Base-by-base conservation (phyloP, 64 coral and sea anemone genomes). In the Porites australiensis region DNA sequence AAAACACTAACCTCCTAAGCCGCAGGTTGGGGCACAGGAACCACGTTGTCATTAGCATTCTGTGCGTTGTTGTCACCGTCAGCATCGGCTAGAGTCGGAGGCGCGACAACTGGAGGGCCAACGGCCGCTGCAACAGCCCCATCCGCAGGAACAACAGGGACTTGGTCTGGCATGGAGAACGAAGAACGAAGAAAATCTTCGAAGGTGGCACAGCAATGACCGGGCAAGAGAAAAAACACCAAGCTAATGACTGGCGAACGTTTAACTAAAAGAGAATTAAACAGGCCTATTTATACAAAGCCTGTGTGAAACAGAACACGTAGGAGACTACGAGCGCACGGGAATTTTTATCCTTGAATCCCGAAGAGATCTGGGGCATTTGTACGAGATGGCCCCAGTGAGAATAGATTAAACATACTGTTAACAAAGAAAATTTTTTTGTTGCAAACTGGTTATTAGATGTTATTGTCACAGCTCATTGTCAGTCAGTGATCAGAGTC, bases 91-190 rank as follows among this genome's bases (percentile, higher is more conserved):
- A 44, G 74, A 11, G 74, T 4, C 27, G 74, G 27, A 44, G 74
- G 74, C 44, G 74, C 74, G 74, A 77, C 74, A 44, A 44, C 74
- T 77, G 74, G 74, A 77, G 74, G 74, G 74, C 20, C 3, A 77
- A 77, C 74, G 74, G 74, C 74, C 74, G 74, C 74, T 77, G 74
- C 46, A 77, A 77, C 74, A 77, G 74, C 74, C 74, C 74, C 27
- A 77, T 77, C 74, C 74, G 74, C 74, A 44, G 74, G 27, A 77
- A 44, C 74, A 77, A 77, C 74, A 77, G 74, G 74, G 74, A 77
- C 74, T 77, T 77, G 74, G 74, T n/a, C 74, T 44, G 9, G 74
- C 74, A 77, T 77, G 74, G 46, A 77, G 74, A 77, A 44, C 74
- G 74, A 79, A 14, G 11, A 37, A 37, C 27, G 27, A 37, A 37